Conservation (phyloP, 2,888 invertebrate species). For the Schizotus pectinicornis region DNA sequence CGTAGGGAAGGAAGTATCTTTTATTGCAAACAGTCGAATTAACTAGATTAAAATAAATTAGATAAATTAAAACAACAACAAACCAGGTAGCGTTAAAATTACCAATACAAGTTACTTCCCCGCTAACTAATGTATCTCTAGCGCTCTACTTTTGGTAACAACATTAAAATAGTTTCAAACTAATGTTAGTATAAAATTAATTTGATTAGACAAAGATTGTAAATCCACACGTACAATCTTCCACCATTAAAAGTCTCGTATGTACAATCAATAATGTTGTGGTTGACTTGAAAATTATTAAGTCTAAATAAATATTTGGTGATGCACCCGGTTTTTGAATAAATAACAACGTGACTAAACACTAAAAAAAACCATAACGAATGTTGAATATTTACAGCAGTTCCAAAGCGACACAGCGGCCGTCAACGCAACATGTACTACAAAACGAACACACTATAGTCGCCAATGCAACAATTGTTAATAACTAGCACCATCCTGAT, state of each 20-base stretch:
- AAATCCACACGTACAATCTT: no score
- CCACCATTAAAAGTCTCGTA: conserved; percentile 13
- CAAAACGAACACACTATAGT: no score
- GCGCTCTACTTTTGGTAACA: conserved; percentile 28
- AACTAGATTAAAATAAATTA: conserved; percentile 9
- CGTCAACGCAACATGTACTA: neutral
- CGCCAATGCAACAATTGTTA: no score
- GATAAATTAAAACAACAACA: conserved; percentile 26
- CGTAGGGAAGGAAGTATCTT: no score
- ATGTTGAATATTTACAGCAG: conserved; percentile 21
- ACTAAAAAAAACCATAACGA: no score
- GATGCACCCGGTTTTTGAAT: conserved; percentile 29
- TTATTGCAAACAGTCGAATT: neutral
- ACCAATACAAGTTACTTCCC: conserved; percentile 23
- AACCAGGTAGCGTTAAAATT: conserved; percentile 8
- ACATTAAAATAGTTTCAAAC: conserved; percentile 7
- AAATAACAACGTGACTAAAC: neutral
- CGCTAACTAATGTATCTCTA: conserved; percentile 11
- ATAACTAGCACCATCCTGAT: no score
- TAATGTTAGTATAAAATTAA: conserved; percentile 4
- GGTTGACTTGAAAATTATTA: conserved; percentile 28
- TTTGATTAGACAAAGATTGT: conserved; percentile 20
- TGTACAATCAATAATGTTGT: neutral
- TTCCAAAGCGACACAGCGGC: conserved; percentile 13
- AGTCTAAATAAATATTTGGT: conserved; percentile 38